These are phyloP conservation scores for Noctua comes DNA, from an alignment of 2,888 invertebrate species.

Conservation along the genomic window DNA sequence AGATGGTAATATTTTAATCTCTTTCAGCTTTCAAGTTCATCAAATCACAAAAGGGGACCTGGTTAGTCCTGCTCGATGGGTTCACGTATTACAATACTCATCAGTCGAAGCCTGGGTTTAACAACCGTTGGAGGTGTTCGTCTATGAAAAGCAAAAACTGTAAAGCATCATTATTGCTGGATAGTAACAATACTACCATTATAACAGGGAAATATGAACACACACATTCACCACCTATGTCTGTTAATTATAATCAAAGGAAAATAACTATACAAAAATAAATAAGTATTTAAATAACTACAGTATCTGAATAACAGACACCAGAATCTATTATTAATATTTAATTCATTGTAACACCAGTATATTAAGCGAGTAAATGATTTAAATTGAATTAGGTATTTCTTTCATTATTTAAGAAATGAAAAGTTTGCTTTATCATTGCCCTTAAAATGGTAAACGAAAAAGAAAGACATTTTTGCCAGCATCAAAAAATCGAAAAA, in stretches of 20 bases:
- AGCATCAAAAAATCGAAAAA: background rate
- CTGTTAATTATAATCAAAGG: background rate
- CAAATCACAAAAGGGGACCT: background rate
- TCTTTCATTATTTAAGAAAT: background rate
- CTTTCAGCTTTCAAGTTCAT: background rate
- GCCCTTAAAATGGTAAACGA: background rate
- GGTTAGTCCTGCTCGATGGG: background rate
- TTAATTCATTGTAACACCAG: background rate
- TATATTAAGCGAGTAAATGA: background rate
- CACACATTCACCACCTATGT: background rate
- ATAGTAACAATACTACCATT: background rate
- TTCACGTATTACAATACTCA: background rate
- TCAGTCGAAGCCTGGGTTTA: conserved; percentile 1
- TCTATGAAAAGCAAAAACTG: conserved; percentile 49
- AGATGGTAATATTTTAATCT: background rate
- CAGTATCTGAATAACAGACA: background rate
- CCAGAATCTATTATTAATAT: background rate
- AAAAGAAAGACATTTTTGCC: background rate
- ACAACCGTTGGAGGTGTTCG: conserved; percentile 49
- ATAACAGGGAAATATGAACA: background rate
- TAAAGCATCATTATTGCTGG: conserved; percentile 34
- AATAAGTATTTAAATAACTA: background rate
- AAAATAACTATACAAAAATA: no score
- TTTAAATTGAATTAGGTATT: background rate
- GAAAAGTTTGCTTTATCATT: background rate